Base-by-base conservation (phyloP, 2,113 vertebrate genomes). In the Ranitomeya imitator region DNA sequence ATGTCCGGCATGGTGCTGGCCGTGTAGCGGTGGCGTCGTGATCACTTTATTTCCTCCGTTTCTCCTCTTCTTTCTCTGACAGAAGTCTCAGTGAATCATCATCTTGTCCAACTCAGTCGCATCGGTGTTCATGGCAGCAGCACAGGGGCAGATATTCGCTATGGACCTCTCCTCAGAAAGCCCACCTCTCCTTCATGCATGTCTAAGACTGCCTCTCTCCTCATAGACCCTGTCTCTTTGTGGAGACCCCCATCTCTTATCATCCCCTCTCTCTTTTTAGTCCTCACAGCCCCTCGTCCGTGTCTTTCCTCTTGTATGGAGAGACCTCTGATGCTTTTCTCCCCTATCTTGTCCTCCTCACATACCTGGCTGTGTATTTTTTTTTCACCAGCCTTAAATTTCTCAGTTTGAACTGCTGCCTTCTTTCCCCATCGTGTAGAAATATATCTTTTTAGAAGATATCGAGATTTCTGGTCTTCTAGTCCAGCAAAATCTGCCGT, bases 1-100 rank as follows among this genome's bases (percentile, higher is more conserved):
- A 31, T 88, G 16, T 88, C 87, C 10, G 87, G 87, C 87, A 88
- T 88, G 71, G 15, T 88, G 80, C 26, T 10, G 6, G 21, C 3
- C 7, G 37, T 65, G 57, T 45, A n/a, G 37, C 8, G 21, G 19
- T 8, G 52, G 60, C 8, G 77, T 57, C 26, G 54, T 61, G 57
- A 45, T 31, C 23, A 16, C 57, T 60, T 61, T 61, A 10, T 19
- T 6, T 60, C 57, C 26, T 61, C 45, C 16, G 31, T 67, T 26
- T 18, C 52, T 85, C 51, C 15, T 55, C 82, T 16, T 45, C 23
- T n/a, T 83, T 19, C 23, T 19, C 12, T 16, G 55, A 57, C 79
- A 81, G 12, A 19, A 1, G 60, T 2, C 74, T 37, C 57, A 81
- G 23, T 31, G 55, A 80, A 7, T 57, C 55, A 15, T 80, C 77